Evolutionary conservation across 2,888 invertebrate genomes (phyloP).

Genomic region (Syrista parreyssii): DNA sequence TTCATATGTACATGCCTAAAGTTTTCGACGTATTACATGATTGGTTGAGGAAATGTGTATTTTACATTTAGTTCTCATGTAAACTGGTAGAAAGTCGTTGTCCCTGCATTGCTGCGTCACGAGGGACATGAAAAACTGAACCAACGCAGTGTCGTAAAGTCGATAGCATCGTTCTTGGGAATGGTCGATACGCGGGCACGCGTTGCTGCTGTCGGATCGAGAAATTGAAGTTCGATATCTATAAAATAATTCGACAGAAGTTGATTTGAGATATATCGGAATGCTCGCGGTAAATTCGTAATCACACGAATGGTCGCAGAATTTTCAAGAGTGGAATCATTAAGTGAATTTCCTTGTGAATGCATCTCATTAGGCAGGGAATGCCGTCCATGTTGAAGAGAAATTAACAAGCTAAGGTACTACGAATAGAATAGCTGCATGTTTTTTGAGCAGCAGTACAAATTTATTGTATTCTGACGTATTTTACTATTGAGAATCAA

Average conservation of each 20-base stretch:
- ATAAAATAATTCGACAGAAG: constrained; percentile 53
- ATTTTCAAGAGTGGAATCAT: not conserved
- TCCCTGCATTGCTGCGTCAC: not conserved
- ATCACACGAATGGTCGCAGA: constrained; percentile 24
- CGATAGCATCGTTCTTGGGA: constrained; percentile 43
- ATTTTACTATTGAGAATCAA: not conserved
- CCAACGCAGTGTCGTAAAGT: constrained; percentile 22
- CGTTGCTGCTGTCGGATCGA: constrained; percentile 55
- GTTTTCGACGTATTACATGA: not conserved
- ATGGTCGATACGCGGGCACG: constrained; percentile 54
- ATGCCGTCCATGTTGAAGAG: constrained; percentile 42
- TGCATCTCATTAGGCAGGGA: constrained; percentile 32
- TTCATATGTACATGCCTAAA: not conserved
- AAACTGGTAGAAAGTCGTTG: not conserved
- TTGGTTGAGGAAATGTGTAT: not conserved
- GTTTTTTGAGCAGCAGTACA: not conserved
- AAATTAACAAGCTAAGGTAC: constrained; percentile 25
- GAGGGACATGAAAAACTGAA: not conserved
- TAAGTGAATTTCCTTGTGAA: not conserved
- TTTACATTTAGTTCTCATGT: not conserved
- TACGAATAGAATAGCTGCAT: constrained; percentile 17
- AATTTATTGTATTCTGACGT: not conserved
- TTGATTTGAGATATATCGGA: constrained; percentile 47
- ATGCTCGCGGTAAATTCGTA: constrained; percentile 52
- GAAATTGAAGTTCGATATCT: constrained; percentile 64